phyloP scores from a whole-genome alignment of 1,140 invertebrate genomes.

The Trichogramma pretiosum region DNA sequence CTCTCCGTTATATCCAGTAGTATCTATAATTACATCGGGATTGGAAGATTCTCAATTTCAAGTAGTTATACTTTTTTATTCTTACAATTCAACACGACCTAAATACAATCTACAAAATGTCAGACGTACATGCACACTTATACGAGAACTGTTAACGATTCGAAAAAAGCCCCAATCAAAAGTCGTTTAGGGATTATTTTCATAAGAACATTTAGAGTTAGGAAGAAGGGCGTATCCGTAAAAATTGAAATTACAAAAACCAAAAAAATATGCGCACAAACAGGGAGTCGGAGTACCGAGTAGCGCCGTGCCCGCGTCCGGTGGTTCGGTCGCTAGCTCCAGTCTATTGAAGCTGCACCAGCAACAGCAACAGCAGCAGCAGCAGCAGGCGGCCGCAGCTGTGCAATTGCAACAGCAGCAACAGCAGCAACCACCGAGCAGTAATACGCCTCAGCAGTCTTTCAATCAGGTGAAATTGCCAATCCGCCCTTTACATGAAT shows the following conservation, averaged over 20 bases:
- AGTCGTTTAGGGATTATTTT: no score
- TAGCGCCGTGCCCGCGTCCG: constrained; percentile 34
- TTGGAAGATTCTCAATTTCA: no score
- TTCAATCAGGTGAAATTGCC: constrained; percentile 42
- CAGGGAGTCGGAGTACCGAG: constrained; percentile 40
- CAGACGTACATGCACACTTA: background rate
- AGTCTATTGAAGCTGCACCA: constrained; percentile 44
- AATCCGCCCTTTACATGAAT: no score
- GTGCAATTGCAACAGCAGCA: constrained; percentile 35
- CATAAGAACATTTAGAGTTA: no score
- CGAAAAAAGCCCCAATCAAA: constrained; percentile 6
- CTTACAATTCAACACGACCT: no score
- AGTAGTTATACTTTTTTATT: no score
- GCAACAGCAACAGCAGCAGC: constrained; percentile 38
- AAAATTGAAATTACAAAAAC: constrained; percentile 19
- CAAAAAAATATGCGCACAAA: constrained; percentile 10
- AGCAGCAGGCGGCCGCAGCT: constrained; percentile 32
- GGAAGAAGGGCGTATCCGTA: constrained; percentile 4
- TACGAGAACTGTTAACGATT: background rate
- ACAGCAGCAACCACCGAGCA: constrained; percentile 39
- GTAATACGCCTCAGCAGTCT: constrained; percentile 40
- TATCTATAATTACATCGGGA: no score
- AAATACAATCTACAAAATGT: background rate
- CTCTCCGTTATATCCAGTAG: no score
- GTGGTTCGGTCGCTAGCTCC: constrained; percentile 42